Percentiles rank a stretch among this genome's conserved stretches.
Conservation (phyloP, 1,140 invertebrate genomes). For the Bacillus rossius region DNA sequence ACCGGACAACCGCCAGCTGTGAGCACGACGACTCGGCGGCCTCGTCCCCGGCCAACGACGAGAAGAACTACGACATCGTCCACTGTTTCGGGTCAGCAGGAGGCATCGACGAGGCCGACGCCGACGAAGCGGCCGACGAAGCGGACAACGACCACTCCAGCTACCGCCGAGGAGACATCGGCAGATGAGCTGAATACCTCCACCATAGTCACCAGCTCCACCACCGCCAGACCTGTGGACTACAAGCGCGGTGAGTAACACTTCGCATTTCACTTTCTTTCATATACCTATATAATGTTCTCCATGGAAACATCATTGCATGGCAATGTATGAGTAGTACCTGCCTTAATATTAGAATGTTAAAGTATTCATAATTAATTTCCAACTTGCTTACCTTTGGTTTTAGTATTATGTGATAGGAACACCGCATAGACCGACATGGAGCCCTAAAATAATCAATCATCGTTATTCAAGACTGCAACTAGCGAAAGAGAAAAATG, state of each 20-base stretch:
- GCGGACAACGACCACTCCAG: constrained; percentile 34
- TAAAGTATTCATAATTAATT: background rate
- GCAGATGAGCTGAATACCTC: constrained; percentile 25
- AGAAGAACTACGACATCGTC: constrained; percentile 4
- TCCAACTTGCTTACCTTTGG: background rate
- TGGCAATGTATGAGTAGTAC: no score
- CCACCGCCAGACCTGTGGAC: constrained; percentile 13
- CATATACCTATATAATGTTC: no score
- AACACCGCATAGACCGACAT: no score
- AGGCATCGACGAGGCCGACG: constrained; percentile 40
- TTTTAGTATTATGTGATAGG: no score
- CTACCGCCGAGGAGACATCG: constrained; percentile 35
- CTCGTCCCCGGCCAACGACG: background rate
- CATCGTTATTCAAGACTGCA: no score
- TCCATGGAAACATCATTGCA: no score
- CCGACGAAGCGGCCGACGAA: constrained; percentile 33
- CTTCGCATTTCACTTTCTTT: no score
- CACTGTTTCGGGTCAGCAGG: background rate
- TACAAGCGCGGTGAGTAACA: constrained; percentile 15
- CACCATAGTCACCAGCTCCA: constrained; percentile 12
- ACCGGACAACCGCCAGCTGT: background rate
- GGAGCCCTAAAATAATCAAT: no score
- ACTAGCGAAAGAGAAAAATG: no score
- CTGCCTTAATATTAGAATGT: no score
- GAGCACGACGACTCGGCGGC: background rate